Conservation (phyloP, 2,113 vertebrate species). For the Gallinago paraguaiae region DNA sequence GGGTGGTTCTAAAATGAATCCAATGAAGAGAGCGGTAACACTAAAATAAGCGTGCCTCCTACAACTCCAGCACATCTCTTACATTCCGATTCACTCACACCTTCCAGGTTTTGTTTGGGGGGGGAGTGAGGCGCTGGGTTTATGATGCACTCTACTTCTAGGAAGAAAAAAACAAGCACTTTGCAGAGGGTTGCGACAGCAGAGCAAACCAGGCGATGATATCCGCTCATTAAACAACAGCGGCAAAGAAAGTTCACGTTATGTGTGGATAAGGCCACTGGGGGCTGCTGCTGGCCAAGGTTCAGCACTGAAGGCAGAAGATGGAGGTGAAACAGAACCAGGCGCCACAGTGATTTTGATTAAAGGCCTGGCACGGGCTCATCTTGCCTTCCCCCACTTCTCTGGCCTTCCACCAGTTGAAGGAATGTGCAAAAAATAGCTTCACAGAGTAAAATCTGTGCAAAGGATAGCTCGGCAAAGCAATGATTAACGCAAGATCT, state of each 20-base stretch:
- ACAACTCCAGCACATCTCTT: neutral
- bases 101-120: neutral
- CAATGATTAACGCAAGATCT: neutral
- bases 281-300: neutral
- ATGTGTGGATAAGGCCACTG: neutral
- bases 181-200: neutral
- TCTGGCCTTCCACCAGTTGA: neutral
- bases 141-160: neutral
- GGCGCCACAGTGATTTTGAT: neutral
- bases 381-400: neutral
- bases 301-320: neutral
- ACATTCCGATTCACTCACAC: neutral
- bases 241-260: neutral
- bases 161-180: neutral
- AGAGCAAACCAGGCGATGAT: neutral
- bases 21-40: neutral
- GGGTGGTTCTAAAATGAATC: neutral
- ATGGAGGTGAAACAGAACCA: neutral
- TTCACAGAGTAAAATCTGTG: neutral
- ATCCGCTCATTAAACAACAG: rapidly evolving
- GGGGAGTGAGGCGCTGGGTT: neutral
- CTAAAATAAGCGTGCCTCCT: neutral
- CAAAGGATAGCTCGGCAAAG: neutral
- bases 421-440: neutral
- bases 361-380: neutral